A percentile compares a stretch with the other conserved stretches of the same genome.
These are phyloP conservation scores for Leiothrix lutea DNA, from an alignment of 2,113 vertebrate species.

Conservation along the genomic window DNA sequence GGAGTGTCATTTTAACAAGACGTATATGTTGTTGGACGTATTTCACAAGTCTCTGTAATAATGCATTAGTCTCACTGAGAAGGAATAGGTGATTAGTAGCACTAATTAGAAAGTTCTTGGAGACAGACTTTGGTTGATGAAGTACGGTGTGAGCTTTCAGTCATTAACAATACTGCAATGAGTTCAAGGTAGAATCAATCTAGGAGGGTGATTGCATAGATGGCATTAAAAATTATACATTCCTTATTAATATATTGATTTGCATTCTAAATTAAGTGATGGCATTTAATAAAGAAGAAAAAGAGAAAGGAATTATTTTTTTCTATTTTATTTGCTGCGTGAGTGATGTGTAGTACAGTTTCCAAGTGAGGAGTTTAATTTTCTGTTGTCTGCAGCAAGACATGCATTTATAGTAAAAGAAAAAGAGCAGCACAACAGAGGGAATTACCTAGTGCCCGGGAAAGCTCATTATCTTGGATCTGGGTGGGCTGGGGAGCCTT, in stretches of 20 bases:
- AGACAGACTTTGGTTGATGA: slow-evolving; percentile 67
- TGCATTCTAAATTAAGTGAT: slow-evolving; percentile 59
- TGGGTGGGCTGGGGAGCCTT: slow-evolving; percentile 16
- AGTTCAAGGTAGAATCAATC: slow-evolving; percentile 65
- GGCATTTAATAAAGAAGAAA: slow-evolving; percentile 44
- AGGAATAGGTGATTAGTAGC: slow-evolving; percentile 73
- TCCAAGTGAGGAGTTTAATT: slow-evolving; percentile 21
- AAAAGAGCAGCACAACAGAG: background rate
- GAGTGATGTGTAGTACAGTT: slow-evolving; percentile 4
- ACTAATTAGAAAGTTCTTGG: slow-evolving; percentile 75
- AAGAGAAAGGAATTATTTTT: background rate
- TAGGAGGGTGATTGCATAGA: slow-evolving; percentile 25
- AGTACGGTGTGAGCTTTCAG: slow-evolving; percentile 28
- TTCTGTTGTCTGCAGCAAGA: slow-evolving; percentile 2
- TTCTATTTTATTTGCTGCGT: background rate
- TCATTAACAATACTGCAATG: slow-evolving; percentile 60
- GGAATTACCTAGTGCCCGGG: background rate
- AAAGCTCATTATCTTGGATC: slow-evolving; percentile 17
- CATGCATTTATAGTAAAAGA: background rate
- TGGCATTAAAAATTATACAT: slow-evolving; percentile 47
- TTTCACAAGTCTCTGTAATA: slow-evolving; percentile 64
- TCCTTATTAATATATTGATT: slow-evolving; percentile 61
- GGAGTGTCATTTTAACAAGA: slow-evolving; percentile 71
- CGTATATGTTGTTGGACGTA: slow-evolving; percentile 60
- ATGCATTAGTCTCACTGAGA: slow-evolving; percentile 53